These are phyloP conservation scores for Agapornis roseicollis DNA, from an alignment of 2,113 vertebrate genomes.

Conservation along the genomic window DNA sequence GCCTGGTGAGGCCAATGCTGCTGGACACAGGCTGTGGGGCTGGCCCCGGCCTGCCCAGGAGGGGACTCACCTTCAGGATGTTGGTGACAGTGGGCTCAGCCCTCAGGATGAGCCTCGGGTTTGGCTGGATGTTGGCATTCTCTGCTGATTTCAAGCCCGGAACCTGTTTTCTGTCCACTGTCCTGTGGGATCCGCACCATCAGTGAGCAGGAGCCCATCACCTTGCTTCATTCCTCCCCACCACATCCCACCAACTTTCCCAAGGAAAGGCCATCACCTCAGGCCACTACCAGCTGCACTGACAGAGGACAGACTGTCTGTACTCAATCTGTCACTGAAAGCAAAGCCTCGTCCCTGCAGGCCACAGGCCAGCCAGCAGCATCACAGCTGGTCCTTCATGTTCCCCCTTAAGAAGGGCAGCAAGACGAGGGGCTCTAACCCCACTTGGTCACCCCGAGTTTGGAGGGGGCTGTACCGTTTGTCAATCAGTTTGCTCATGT, in stretches of 20 bases:
- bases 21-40: not conserved
- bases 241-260: not conserved
- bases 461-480: slow-evolving; percentile 80
- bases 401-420: not conserved
- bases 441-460: not conserved
- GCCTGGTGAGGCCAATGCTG: not conserved
- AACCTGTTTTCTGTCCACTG: slow-evolving; percentile 86
- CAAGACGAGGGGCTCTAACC: not conserved
- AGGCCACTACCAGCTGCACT: not conserved
- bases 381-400: not conserved
- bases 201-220: not conserved
- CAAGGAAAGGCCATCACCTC: not conserved
- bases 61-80: slow-evolving; percentile 87
- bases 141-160: slow-evolving; percentile 89
- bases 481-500: slow-evolving; percentile 81
- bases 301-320: not conserved
- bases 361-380: rapidly evolving
- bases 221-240: not conserved
- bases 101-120: slow-evolving; percentile 92
- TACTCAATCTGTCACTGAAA: not conserved
- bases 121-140: slow-evolving; percentile 96
- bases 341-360: not conserved
- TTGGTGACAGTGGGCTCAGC: slow-evolving; percentile 98
- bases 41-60: not conserved
- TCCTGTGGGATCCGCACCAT: slow-evolving; percentile 48